phyloP scores from a whole-genome alignment of 2,113 vertebrate genomes.

The Oreochromis tanganicae region DNA sequence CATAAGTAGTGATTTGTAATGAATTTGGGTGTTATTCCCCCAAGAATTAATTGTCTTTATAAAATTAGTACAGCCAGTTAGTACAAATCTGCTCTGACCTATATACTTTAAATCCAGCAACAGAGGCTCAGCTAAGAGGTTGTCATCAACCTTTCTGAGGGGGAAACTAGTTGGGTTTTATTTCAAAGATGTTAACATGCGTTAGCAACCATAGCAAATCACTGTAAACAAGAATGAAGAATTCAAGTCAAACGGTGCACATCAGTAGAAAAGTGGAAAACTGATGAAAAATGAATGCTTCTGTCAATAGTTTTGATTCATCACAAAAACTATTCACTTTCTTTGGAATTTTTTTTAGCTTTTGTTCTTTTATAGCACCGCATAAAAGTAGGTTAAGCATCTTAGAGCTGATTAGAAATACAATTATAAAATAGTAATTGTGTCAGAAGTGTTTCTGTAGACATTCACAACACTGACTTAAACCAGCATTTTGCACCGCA shows the following conservation, averaged over 20 bases:
- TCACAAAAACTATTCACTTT: not conserved
- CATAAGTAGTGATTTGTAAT: not conserved
- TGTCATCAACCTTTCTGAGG: not conserved
- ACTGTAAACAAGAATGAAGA: not conserved
- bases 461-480: not conserved
- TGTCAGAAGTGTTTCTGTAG: not conserved
- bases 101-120: not conserved
- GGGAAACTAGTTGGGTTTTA: not conserved
- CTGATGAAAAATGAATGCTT: not conserved
- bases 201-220: not conserved
- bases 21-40: constrained; percentile 5
- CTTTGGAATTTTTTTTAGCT: not conserved
- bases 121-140: not conserved
- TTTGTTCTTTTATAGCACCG: not conserved
- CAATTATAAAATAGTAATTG: not conserved
- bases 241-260: not conserved
- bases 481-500: not conserved
- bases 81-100: constrained; percentile 24
- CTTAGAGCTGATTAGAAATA: not conserved
- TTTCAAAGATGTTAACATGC: not conserved
- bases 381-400: not conserved
- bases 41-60: constrained; percentile 43
- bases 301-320: not conserved
- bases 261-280: not conserved
- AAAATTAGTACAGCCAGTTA: not conserved